phyloP scores from a whole-genome alignment of 2,113 vertebrate genomes.

The Ia io region DNA sequence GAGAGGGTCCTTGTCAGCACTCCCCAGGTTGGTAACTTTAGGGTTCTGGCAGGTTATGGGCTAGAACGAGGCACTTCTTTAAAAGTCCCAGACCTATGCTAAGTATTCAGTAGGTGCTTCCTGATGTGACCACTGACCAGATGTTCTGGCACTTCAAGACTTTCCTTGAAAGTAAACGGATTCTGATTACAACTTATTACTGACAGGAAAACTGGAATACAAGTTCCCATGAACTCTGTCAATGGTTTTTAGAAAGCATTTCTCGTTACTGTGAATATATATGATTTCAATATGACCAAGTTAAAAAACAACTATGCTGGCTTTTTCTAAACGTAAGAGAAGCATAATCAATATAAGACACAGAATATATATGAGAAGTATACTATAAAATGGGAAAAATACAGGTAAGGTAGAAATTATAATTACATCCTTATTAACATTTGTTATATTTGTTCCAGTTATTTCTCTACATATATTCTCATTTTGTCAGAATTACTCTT shows the following conservation, averaged over 20 bases:
- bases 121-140: conserved; percentile 6
- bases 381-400: not conserved
- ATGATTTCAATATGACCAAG: not conserved
- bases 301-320: not conserved
- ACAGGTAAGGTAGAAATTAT: not conserved
- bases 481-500: not conserved
- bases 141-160: not conserved
- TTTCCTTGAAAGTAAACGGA: conserved; percentile 21
- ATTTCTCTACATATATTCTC: conserved; percentile 20
- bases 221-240: not conserved
- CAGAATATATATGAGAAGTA: not conserved
- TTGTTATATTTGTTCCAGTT: not conserved
- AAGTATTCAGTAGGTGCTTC: not conserved
- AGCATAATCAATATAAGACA: not conserved
- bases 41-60: not conserved
- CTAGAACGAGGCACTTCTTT: not conserved
- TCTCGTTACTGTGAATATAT: not conserved
- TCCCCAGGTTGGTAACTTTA: too few species aligned
- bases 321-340: not conserved
- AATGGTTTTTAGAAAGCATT: not conserved
- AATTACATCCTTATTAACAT: not conserved
- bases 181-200: not conserved
- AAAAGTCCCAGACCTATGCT: not conserved
- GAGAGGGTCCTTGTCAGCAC: not conserved
- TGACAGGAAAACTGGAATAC: not conserved